A percentile compares a stretch with the other conserved stretches of the same genome.
Evolutionary conservation across 2,113 vertebrate species (phyloP).

Genomic region (Cairina moschata): DNA sequence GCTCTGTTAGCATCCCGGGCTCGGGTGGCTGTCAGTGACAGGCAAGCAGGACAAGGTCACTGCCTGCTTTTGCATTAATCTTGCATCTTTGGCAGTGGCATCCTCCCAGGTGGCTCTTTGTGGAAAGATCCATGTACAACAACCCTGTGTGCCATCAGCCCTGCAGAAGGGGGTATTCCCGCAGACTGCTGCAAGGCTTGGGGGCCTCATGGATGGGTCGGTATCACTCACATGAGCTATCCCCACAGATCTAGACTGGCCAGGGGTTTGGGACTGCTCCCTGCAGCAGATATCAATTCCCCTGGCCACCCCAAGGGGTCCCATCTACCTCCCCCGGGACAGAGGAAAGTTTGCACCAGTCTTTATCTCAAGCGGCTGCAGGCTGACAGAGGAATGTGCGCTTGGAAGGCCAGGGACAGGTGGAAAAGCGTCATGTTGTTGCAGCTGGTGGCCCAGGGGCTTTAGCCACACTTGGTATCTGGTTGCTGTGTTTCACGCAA

Average conservation of each 20-base stretch:
- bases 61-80: background rate
- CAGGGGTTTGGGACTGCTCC: background rate
- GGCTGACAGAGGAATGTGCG: background rate
- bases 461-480: background rate
- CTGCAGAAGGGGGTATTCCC: background rate
- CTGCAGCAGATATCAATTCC: rapidly evolving
- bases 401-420: background rate
- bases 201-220: background rate
- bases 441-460: background rate
- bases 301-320: background rate
- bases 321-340: rapidly evolving
- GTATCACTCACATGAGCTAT: background rate
- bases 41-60: background rate
- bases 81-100: background rate
- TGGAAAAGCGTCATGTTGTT: background rate
- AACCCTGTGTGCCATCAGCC: rapidly evolving
- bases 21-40: background rate
- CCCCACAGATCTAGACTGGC: background rate
- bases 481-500: background rate
- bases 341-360: background rate
- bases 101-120: background rate
- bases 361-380: background rate
- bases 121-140: background rate
- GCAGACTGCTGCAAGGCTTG: background rate
- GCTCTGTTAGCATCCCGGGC: background rate